phyloP scores from a whole-genome alignment of 2,888 invertebrate genomes.

The Athripsodes cinereus region DNA sequence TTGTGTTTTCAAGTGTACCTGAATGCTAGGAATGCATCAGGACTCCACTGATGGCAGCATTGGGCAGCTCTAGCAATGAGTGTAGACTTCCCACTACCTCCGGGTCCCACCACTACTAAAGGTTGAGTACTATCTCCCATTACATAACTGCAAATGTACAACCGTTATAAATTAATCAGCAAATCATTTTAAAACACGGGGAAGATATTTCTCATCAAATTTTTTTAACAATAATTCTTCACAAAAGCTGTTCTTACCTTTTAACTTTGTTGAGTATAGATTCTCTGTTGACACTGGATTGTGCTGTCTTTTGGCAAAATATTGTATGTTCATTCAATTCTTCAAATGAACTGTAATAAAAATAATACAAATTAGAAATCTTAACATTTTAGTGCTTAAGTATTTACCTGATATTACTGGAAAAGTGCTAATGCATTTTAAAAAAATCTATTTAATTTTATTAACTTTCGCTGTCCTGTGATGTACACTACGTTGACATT shows the following conservation, averaged over 20 bases:
- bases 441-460: no score
- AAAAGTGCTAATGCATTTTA: no score
- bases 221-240: no score
- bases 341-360: constrained; percentile 51
- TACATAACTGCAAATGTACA: constrained; percentile 58
- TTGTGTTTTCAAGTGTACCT: constrained; percentile 30
- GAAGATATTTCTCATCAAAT: no score
- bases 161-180: no score
- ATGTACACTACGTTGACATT: no score
- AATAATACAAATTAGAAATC: no score
- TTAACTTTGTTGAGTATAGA: constrained; percentile 61
- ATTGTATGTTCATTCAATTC: constrained; percentile 67
- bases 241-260: constrained; percentile 46
- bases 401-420: no score
- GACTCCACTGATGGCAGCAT: constrained; percentile 57
- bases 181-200: no score
- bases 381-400: no score
- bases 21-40: constrained; percentile 52
- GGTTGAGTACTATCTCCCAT: constrained; percentile 56
- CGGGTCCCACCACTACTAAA: constrained; percentile 67
- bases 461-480: no score
- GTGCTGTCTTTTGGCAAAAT: constrained; percentile 64
- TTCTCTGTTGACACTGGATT: constrained; percentile 64
- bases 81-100: constrained; percentile 82
- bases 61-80: constrained; percentile 67